Evolutionary conservation across 2,888 invertebrate genomes (phyloP), one percentile per base, ranked within the genome.

Genomic region (Coleophora deauratella): DNA sequence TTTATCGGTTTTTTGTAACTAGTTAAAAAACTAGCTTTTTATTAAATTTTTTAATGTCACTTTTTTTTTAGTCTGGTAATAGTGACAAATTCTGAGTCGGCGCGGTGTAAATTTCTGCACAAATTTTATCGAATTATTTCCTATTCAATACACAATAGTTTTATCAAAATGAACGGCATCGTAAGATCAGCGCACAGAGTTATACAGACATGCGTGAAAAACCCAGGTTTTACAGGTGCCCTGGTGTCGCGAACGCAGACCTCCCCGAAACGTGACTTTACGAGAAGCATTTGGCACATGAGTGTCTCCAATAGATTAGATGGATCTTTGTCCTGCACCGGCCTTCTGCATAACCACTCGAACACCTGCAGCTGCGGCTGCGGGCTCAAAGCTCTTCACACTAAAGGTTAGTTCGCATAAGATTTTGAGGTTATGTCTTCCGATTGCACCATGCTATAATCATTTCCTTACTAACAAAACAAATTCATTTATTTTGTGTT

Each of bases 211-310:
- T 77, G 76, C 51, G 73, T 74, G 21, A 84, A 79, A 61, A 76
- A 54, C 50, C 52, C 74, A 11, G 66, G 66, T 49, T 53, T 84
- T 41, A 60, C 78, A 30, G 62, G 73, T 37, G 62, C 80, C 12
- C 63, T 85, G 37, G 71, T 81, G 9, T 72, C 72, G 44, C 73
- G 81, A 14, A 66, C 73, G 4, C 74, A 78, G 35, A 66, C 71
- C 35, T 78, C 84, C 12, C 75, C 80, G 37, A 90, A 91, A 70
- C 88, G 89, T 57, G 91, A 91, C 71, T 88, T 91, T 50, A 88
- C 90, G 0, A 84, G 93, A 52, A 90, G 90, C 52, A 78, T 93
- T 59, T 93, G 92, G 92, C 90, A 91, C 87, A 89, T 92, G 90
- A 91, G 79, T 61, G 73, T 76, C 50, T 79, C 82, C 11, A 78